Base-by-base conservation (phyloP, 2,888 invertebrate species). In the Blastobasis lacticolella region DNA sequence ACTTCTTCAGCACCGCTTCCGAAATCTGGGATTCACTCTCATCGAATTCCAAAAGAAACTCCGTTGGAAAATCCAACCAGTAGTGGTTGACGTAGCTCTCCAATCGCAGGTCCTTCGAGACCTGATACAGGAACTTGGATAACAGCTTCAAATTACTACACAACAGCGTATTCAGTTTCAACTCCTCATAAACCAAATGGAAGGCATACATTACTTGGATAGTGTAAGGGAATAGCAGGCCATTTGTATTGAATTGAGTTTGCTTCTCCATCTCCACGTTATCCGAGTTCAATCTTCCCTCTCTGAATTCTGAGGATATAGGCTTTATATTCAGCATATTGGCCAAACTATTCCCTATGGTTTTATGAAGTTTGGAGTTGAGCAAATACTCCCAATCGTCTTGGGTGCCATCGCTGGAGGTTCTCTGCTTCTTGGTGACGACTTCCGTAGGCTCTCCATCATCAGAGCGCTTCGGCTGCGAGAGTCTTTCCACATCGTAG, bases 111-210 rank as follows among this genome's bases (percentile, higher is more conserved):
- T 97, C 96, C 45, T 90, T 89, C 0, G 96, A 90, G 45, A 97
- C 72, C 69, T 94, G 94, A 68, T 93, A 92, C 41, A 97, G 78
- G 53, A 97, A 90, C 58, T 83, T 70, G 0, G 93, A 94, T 44
- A 97, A 70, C 0, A 92, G 88, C 50, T 91, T 90, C 55, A 95
- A 74, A 61, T 94, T 92, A 52, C 91, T 91, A 47, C 90, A 90
- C 59, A 94, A 81, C 0, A 94, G 81, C 0, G 91, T 90, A 66
- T 96, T 94, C 52, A 97, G 75, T 72, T 97, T 97, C 5, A 96
- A 86, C 70, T 97, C 97, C 89, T 98, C 97, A 67, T 97, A 97
- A 0, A 97, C 89, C 38, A 98, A 85, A 83, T 98, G 98, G 41
- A 98, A 86, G 0, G 94, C 90, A 71, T 92, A 95, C 52, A 97